Evolutionary conservation across 2,888 invertebrate species (phyloP), one percentile per base, ranked within the genome.

Genomic region (Entomobrya proxima): DNA sequence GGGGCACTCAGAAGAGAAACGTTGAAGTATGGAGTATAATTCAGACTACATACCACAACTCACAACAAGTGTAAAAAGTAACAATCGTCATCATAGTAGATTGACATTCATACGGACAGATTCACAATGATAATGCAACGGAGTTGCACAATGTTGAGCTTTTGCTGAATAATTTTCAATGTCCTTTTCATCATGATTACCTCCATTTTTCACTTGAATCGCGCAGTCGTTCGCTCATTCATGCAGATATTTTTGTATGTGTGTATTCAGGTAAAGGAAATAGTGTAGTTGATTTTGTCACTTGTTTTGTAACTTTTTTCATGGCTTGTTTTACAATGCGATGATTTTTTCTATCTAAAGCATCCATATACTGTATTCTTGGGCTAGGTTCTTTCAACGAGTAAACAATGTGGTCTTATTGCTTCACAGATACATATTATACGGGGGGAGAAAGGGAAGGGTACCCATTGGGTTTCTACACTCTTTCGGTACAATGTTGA

Each of bases 151-250:
- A n/a, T 32, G 18, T n/a, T 72, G 47, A 30, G 30, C 27, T 72
- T 72, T 40, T 35, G 21, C 21, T 82, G 67, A 83, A 83, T 83
- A 78, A 78, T 50, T 47, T 50, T 83, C 37, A 50, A 83, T 76
- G 37, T 55, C 82, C 67, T 76, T 76, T 83, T 83, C 82, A 83
- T 83, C 83, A 40, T 83, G 83, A 83, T 83, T 83, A 76, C 83
- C 83, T 83, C 76, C 67, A 83, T 83, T 83, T 76, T 83, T 76
- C 83, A 72, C 74, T 81, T 74, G 69, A 81, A 44, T 81, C 81
- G 40, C 13, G 40, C 35, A 69, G 58, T 81, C 72, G 74, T 81
- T 81, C 81, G 69, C 44, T 79, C 79, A 74, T 67, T 80, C 44
- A 82, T 82, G 83, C 52, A 74, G 52, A 76, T 24, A 72, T 35